phyloP scores from a whole-genome alignment of 1,140 invertebrate genomes.

The Oppia nitens region DNA sequence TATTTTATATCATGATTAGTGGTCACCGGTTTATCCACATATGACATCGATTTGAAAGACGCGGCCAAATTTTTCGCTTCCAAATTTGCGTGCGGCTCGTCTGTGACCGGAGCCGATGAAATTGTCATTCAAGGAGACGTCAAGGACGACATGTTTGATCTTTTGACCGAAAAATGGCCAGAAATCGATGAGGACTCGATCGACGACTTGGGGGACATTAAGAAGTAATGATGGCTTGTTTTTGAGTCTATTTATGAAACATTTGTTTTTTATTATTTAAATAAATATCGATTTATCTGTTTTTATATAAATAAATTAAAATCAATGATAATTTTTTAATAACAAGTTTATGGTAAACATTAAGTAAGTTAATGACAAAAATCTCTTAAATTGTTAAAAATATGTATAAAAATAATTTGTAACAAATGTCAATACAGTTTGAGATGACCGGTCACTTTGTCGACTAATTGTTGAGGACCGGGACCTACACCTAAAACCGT shows the following conservation, averaged over 20 bases:
- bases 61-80: conserved; percentile 95
- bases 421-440: conserved; percentile 68
- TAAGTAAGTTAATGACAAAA: no score
- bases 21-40: conserved; percentile 54
- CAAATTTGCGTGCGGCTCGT: conserved; percentile 95
- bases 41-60: conserved; percentile 93
- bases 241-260: no score
- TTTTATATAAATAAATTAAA: no score
- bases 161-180: conserved; percentile 94
- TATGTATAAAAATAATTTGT: no score
- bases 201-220: conserved; percentile 38
- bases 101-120: conserved; percentile 95
- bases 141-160: conserved; percentile 91
- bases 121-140: conserved; percentile 98
- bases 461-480: conserved; percentile 46
- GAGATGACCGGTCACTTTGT: conserved; percentile 68
- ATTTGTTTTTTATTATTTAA: no score
- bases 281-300: no score
- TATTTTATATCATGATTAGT: conserved; percentile 23
- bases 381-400: no score
- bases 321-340: no score
- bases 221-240: conserved; percentile 23
- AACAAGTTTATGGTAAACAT: no score
- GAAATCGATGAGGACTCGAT: conserved; percentile 45
- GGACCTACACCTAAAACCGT: conserved; percentile 82